A percentile compares a stretch with the other conserved stretches of the same genome.
Evolutionary conservation across 2,113 vertebrate genomes (phyloP).

Genomic region (Genyomyrus donnyi): DNA sequence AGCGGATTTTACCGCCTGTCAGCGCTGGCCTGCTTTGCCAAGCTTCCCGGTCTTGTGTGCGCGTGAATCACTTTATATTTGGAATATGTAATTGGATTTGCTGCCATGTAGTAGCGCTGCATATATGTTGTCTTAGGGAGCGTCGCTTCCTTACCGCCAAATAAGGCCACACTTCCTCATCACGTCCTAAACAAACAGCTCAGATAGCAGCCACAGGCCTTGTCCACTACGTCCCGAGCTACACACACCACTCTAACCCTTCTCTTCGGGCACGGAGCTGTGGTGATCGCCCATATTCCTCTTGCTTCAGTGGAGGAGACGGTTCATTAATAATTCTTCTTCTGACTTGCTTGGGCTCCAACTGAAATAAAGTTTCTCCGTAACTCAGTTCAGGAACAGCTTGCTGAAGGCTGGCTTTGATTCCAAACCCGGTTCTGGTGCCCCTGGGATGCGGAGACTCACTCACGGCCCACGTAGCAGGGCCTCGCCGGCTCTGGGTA

Average conservation of each 20-base stretch:
- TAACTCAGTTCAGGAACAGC: background rate
- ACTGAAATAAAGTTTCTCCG: background rate
- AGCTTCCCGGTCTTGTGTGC: background rate
- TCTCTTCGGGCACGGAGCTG: background rate
- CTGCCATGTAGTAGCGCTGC: background rate
- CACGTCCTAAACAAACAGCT: background rate
- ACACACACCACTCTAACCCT: background rate
- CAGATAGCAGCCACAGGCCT: background rate
- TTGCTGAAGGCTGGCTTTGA: background rate
- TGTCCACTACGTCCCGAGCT: background rate
- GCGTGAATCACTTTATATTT: slow-evolving; percentile 12
- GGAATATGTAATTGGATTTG: slow-evolving; percentile 4
- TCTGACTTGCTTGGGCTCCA: background rate
- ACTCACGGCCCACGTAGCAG: background rate
- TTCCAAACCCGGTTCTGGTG: background rate
- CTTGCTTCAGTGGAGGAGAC: background rate
- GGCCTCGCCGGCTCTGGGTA: background rate
- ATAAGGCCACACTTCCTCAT: background rate
- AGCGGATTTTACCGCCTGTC: background rate
- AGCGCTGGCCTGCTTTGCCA: background rate
- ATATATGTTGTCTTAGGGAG: background rate
- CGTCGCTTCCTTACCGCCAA: background rate
- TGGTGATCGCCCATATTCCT: background rate
- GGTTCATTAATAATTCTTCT: background rate
- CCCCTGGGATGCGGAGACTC: background rate